Conservation (phyloP, 2,113 vertebrate species). For the Nothobranchius kuhntae region DNA sequence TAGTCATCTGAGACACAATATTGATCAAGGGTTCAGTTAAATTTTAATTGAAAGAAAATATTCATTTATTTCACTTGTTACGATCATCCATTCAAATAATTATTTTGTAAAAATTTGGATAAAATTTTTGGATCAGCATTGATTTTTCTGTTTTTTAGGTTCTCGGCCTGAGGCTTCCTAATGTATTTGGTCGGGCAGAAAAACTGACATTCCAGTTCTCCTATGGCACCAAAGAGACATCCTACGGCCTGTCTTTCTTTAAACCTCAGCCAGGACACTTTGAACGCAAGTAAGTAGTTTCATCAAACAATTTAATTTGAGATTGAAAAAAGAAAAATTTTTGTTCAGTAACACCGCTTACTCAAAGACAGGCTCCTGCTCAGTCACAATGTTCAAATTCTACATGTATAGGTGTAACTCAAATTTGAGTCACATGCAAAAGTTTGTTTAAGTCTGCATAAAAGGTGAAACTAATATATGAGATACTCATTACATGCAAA, state of each 20-base stretch:
- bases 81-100: no score
- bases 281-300: conserved; percentile 88
- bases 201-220: conserved; percentile 97
- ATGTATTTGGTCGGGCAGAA: conserved; percentile 92
- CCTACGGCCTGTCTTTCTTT: conserved; percentile 95
- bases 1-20: no score
- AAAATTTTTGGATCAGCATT: no score
- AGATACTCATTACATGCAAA: no score
- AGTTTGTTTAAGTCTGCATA: not conserved
- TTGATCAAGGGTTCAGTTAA: no score
- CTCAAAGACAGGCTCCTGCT: not conserved
- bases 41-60: no score
- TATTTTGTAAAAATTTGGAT: no score
- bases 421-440: not conserved
- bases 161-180: conserved; percentile 92
- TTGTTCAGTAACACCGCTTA: no score
- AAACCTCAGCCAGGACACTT: conserved; percentile 93
- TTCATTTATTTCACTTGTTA: no score
- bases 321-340: not conserved
- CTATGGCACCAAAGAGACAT: conserved; percentile 97
- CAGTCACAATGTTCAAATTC: not conserved
- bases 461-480: no score
- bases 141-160: conserved; percentile 77
- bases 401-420: no score
- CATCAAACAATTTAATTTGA: not conserved